phyloP scores from a whole-genome alignment of 2,113 vertebrate genomes.

The Seriola quinqueradiata region DNA sequence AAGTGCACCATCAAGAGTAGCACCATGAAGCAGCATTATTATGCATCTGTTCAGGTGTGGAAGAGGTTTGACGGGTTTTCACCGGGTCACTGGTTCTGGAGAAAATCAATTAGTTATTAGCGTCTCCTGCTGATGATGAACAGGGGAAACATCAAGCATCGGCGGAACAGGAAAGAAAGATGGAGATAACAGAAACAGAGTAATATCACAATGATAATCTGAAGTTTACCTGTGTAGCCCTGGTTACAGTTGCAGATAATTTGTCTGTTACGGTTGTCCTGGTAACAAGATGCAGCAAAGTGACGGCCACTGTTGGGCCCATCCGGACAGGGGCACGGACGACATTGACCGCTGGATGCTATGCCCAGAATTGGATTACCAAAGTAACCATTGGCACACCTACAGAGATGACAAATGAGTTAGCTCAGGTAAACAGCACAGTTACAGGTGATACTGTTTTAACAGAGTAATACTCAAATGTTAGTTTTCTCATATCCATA shows the following conservation, averaged over 20 bases:
- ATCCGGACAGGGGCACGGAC: slow-evolving; percentile 95
- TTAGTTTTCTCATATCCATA: not conserved
- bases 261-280: slow-evolving; percentile 90
- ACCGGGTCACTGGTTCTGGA: not conserved
- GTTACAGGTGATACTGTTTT: not conserved
- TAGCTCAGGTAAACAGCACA: not conserved
- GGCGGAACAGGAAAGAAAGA: not conserved
- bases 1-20: not conserved
- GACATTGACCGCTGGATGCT: slow-evolving; percentile 87
- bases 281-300: slow-evolving; percentile 94
- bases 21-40: not conserved
- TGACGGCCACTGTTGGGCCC: slow-evolving; percentile 89
- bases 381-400: slow-evolving; percentile 90
- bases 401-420: slow-evolving; percentile 56
- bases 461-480: too few relatives aligned
- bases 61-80: not conserved
- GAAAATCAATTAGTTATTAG: not conserved
- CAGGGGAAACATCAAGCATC: not conserved
- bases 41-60: slow-evolving; percentile 1
- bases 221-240: slow-evolving; percentile 91
- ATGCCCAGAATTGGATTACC: slow-evolving; percentile 90
- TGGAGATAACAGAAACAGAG: not conserved
- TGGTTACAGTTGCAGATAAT: slow-evolving; percentile 93
- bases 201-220: not conserved
- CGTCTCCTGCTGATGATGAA: not conserved